Conservation (phyloP, 2,797 vertebrate species). For the Falco cherrug region DNA sequence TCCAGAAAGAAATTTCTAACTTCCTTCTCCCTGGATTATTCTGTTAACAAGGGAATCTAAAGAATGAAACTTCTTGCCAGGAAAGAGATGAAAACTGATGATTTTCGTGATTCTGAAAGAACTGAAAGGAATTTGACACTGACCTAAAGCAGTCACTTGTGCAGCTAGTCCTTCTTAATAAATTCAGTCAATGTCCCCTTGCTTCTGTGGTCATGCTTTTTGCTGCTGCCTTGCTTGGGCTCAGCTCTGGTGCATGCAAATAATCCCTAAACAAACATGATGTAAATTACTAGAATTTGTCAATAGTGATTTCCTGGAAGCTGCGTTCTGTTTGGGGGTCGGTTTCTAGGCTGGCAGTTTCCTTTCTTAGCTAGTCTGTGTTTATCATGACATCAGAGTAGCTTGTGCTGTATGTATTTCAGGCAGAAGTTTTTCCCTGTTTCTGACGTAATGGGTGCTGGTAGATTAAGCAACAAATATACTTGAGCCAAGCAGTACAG, state of each 20-base stretch:
- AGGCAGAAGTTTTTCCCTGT: neutral
- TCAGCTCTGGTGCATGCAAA: neutral
- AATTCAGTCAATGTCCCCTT: neutral
- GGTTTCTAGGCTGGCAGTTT: neutral
- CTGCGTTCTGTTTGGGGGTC: neutral
- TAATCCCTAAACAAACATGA: neutral
- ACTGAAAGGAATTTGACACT: conserved; percentile 1
- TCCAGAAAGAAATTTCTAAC: neutral
- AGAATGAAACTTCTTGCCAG: conserved; percentile 10
- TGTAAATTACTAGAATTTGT: neutral
- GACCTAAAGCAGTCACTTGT: neutral
- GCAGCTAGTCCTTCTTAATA: neutral
- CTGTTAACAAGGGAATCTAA: conserved; percentile 18
- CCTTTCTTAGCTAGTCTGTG: neutral
- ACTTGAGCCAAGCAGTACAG: neutral
- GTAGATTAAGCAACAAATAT: neutral
- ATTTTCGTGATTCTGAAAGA: conserved; percentile 8
- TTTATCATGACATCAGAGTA: neutral
- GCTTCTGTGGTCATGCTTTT: neutral
- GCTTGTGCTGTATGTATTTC: neutral
- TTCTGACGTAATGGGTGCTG: neutral
- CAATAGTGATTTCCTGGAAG: neutral
- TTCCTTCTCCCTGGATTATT: conserved; percentile 28
- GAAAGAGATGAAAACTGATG: conserved; percentile 15
- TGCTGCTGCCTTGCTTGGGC: neutral